A percentile compares a stretch with the other conserved stretches of the same genome.
These are phyloP conservation scores for Cinclus mexicanus DNA, from an alignment of 2,113 vertebrate genomes.

Conservation along the genomic window DNA sequence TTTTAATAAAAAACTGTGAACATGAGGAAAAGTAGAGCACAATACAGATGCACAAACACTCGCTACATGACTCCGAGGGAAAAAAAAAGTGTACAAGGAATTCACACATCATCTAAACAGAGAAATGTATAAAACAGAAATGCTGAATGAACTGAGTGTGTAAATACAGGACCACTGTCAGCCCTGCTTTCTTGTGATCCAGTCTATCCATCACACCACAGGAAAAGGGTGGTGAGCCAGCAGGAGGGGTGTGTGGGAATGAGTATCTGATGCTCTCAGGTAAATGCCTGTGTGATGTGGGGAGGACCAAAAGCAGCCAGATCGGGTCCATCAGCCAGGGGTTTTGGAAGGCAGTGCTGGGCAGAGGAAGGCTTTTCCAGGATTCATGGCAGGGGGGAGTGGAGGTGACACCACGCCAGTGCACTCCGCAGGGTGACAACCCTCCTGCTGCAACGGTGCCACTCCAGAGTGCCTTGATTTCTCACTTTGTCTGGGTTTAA, in stretches of 20 bases:
- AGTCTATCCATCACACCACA: accelerated
- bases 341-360: background rate
- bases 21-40: constrained; percentile 67
- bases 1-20: constrained; percentile 77
- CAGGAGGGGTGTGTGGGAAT: accelerated
- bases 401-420: background rate
- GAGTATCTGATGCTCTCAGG: accelerated
- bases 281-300: accelerated
- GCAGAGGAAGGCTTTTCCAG: background rate
- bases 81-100: constrained; percentile 45
- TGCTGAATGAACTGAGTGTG: background rate
- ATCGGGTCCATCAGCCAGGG: background rate
- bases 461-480: background rate
- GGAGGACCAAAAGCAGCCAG: accelerated
- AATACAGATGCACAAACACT: constrained; percentile 72
- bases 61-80: constrained; percentile 32
- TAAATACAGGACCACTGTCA: background rate
- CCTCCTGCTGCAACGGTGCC: accelerated
- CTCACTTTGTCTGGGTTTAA: background rate
- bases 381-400: accelerated
- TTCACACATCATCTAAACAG: constrained; percentile 62
- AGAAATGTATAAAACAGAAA: background rate
- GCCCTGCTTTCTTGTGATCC: background rate
- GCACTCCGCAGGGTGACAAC: accelerated
- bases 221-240: background rate